Evolutionary conservation across 1,140 invertebrate species (phyloP).

Genomic region (Achroia grisella): DNA sequence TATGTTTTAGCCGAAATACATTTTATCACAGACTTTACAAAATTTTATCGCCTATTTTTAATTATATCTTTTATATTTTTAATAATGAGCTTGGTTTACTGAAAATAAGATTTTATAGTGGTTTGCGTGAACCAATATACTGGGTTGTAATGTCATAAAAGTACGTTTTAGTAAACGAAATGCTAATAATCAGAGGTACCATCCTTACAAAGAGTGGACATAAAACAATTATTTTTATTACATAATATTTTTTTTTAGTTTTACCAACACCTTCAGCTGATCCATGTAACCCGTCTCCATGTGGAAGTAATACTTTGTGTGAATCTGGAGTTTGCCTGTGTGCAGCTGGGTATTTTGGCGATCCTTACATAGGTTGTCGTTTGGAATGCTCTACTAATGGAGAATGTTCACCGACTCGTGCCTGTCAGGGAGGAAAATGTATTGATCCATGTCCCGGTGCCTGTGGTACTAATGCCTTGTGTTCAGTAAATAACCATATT

Average conservation of each 20-base stretch:
- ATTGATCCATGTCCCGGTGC: conserved; percentile 82
- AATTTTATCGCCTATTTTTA: too few relatives aligned
- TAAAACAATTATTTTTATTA: too few relatives aligned
- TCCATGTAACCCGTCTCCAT: conserved; percentile 82
- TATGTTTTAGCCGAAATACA: too few relatives aligned
- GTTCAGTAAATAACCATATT: conserved; percentile 81
- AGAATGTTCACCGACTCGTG: conserved; percentile 77
- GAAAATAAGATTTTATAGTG: not conserved
- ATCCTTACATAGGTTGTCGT: conserved; percentile 79
- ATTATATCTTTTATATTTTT: conserved; percentile 43
- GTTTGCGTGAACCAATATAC: too few relatives aligned
- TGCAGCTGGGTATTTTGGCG: conserved; percentile 76
- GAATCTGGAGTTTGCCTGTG: conserved; percentile 77
- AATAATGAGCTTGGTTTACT: not conserved
- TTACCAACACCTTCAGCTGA: conserved; percentile 69
- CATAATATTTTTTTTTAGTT: conserved; percentile 45
- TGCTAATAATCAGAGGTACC: too few relatives aligned
- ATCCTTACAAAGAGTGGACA: too few relatives aligned
- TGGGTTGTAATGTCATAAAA: too few relatives aligned
- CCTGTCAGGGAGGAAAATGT: conserved; percentile 85
- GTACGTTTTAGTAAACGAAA: too few relatives aligned
- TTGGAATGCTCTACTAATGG: conserved; percentile 79
- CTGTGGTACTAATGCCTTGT: conserved; percentile 81
- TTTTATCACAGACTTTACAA: too few relatives aligned
- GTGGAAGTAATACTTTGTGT: conserved; percentile 83